Base-by-base conservation (phyloP, 2,113 vertebrate genomes). In the Uropsilus gracilis region DNA sequence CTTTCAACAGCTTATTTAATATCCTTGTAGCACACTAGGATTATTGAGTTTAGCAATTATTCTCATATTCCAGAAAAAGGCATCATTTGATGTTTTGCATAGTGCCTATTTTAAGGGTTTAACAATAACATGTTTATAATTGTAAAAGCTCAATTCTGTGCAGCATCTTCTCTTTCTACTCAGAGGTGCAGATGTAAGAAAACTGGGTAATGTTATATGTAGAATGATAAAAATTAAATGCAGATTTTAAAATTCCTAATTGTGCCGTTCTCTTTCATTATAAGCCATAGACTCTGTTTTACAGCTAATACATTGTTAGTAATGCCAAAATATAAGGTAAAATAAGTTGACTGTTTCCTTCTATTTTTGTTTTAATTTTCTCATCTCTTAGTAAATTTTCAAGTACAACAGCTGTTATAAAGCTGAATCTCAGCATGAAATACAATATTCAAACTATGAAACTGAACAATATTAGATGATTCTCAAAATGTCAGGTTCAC, bases 81-180 rank as follows among this genome's bases (percentile, higher is more conserved):
- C n/a, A 95, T 97, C 90, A 97, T 96, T 96, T 92, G 90, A 97
- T 95, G 84, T 97, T 97, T 97, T 94, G 84, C 89, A 39, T 91
- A 96, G 37, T 96, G 83, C 86, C 90, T 97, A 89, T 96, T 97
- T 98, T 94, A 80, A 94, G 18, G 63, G 89, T 88, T 98, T 75
- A 96, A 63, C 64, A 48, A 53, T 87, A 89, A 88, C 61, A 93
- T 93, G 93, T 96, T 98, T 94, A 75, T 95, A 93, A 91, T 68
- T 89, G 9, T 16, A 89, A 97, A 96, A 96, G 81, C n/a, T 2
- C 5, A 6, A 17, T 4, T 32, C 1, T 37, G 26, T 6, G 4
- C 1, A 32, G 5, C 3, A 48, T 24, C 6, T 30, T 18, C 5
- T 64, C 13, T 8, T 16, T 28, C 12, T 8, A 37, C 17, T 37